These are phyloP conservation scores for Chloroclystis v-ata DNA, from an alignment of 2,888 invertebrate species.

Conservation along the genomic window DNA sequence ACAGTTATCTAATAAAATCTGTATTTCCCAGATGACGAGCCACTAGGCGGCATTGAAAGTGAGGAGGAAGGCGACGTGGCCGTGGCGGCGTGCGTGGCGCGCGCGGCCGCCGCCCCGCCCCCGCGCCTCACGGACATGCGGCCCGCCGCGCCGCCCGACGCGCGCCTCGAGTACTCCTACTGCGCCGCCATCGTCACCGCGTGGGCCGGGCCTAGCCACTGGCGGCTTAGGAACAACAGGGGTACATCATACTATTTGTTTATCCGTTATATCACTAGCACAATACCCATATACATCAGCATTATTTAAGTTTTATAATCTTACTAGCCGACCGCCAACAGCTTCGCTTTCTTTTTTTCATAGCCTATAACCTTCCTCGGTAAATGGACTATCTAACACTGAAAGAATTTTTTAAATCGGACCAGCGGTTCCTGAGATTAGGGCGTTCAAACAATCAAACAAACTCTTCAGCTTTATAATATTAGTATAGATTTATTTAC, in stretches of 20 bases:
- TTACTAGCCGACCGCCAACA: too few species aligned
- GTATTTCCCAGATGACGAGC: constrained; percentile 56
- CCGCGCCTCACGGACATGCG: constrained; percentile 76
- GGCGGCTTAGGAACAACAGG: constrained; percentile 82
- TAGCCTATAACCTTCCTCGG: too few species aligned
- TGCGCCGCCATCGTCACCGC: constrained; percentile 75
- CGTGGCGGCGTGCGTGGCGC: constrained; percentile 57
- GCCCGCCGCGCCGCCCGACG: constrained; percentile 66
- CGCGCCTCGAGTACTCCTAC: constrained; percentile 84
- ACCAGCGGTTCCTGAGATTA: too few species aligned
- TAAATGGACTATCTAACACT: too few species aligned
- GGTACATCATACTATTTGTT: constrained; percentile 39
- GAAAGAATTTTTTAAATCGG: too few species aligned
- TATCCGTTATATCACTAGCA: too few species aligned
- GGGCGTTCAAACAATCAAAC: too few species aligned
- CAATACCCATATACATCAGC: too few species aligned
- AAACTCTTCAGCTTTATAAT: too few species aligned
- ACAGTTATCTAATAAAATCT: neutral
- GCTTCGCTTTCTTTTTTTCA: too few species aligned
- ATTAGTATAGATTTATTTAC: too few species aligned
- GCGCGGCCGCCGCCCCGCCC: constrained; percentile 40
- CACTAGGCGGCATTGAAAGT: constrained; percentile 65
- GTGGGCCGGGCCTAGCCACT: constrained; percentile 92
- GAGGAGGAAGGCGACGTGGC: constrained; percentile 66
- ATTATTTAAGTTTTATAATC: too few species aligned